These are phyloP conservation scores for Cheilosia soror DNA, from an alignment of 2,888 invertebrate genomes.

Conservation along the genomic window DNA sequence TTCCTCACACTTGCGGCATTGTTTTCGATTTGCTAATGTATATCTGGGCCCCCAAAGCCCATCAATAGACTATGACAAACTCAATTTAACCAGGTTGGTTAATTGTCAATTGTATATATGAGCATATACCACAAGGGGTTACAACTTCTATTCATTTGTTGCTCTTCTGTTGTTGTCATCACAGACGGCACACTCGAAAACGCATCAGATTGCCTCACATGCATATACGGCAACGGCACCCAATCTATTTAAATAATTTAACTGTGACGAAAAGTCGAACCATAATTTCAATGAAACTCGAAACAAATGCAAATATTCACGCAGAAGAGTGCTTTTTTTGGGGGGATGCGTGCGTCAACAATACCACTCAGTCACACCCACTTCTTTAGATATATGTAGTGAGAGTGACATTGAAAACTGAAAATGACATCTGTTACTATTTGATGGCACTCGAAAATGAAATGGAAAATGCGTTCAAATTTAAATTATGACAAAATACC, in stretches of 20 bases:
- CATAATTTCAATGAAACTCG: constrained; percentile 63
- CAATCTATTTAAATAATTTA: constrained; percentile 53
- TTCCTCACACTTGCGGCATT: constrained; percentile 49
- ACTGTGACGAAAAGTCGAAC: constrained; percentile 68
- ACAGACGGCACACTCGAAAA: constrained; percentile 14
- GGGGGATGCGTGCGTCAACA: constrained; percentile 29
- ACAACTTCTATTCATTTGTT: constrained; percentile 43
- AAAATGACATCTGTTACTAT: constrained; percentile 70
- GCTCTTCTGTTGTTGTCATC: constrained; percentile 63
- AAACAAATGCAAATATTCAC: constrained; percentile 66
- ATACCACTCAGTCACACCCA: constrained; percentile 49
- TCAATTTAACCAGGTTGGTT: constrained; percentile 66
- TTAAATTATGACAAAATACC: constrained; percentile 60
- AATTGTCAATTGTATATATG: constrained; percentile 61
- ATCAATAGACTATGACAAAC: constrained; percentile 55
- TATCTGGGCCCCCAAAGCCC: constrained; percentile 24
- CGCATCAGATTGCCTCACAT: no score
- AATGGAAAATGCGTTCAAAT: constrained; percentile 43
- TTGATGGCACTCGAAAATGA: constrained; percentile 60
- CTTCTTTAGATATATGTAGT: not conserved
- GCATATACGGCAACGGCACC: constrained; percentile 12
- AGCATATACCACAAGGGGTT: constrained; percentile 1
- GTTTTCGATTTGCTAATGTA: constrained; percentile 68
- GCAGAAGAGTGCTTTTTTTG: constrained; percentile 22
- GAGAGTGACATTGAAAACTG: constrained; percentile 19